Evolutionary conservation across 2,797 vertebrate genomes (phyloP).

Genomic region (Amniataba percoides): DNA sequence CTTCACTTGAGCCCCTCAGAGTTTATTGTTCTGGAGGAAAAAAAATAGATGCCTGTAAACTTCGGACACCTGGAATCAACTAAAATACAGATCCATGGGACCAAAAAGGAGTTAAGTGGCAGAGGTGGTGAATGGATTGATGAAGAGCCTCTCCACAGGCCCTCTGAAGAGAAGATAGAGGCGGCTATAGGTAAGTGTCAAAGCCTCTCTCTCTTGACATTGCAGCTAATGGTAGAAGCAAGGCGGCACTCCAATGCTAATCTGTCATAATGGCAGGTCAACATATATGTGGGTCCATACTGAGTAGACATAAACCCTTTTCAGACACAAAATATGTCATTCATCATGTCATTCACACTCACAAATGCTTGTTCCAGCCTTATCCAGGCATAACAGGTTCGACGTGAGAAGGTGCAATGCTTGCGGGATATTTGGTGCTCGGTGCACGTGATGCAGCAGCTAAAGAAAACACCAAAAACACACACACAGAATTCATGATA

Average conservation of each 20-base stretch:
- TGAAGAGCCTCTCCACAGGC: slow-evolving; percentile 73
- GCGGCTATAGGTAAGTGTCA: slow-evolving; percentile 47
- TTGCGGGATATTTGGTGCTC: neutral
- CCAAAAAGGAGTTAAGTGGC: slow-evolving; percentile 78
- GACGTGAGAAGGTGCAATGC: neutral
- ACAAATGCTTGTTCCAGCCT: neutral
- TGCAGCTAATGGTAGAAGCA: slow-evolving; percentile 59
- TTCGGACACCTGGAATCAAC: slow-evolving; percentile 86
- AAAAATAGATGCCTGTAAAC: slow-evolving; percentile 83
- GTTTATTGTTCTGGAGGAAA: slow-evolving; percentile 84
- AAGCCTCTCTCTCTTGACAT: slow-evolving; percentile 63
- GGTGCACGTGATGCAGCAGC: too few relatives aligned
- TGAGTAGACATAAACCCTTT: neutral
- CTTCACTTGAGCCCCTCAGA: slow-evolving; percentile 76
- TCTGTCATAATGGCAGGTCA: slow-evolving; percentile 53
- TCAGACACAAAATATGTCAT: neutral
- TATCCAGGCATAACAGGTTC: neutral
- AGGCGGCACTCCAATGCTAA: slow-evolving; percentile 51
- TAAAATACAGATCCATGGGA: slow-evolving; percentile 80
- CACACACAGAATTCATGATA: too few relatives aligned
- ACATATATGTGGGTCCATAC: slow-evolving; percentile 5
- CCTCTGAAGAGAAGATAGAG: slow-evolving; percentile 59
- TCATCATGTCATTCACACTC: neutral
- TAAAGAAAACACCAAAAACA: too few relatives aligned
- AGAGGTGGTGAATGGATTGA: slow-evolving; percentile 78